phyloP scores from a whole-genome alignment of 2,797 vertebrate genomes.

The Urophycis tenuis region DNA sequence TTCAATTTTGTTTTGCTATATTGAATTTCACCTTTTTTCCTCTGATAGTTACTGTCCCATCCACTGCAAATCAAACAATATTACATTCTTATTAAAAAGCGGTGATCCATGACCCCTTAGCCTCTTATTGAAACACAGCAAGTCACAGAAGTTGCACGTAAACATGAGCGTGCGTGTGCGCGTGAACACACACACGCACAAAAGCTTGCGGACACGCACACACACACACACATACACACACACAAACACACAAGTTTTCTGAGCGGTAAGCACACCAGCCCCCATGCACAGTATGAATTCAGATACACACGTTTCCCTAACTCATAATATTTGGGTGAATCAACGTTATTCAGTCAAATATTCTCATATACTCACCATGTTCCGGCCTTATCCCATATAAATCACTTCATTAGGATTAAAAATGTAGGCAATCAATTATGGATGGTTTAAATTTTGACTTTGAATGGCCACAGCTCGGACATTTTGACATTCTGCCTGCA shows the following conservation, averaged over 20 bases:
- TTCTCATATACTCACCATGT: not conserved
- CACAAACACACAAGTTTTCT: not conserved
- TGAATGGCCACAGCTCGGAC: not conserved
- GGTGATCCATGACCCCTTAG: slow-evolving; percentile 47
- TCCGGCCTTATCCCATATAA: not conserved
- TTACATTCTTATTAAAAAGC: slow-evolving; percentile 57
- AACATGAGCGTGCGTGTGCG: not conserved
- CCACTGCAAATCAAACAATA: slow-evolving; percentile 47
- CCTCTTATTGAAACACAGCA: slow-evolving; percentile 25
- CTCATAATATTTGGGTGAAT: not conserved
- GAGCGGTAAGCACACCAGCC: not conserved
- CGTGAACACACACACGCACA: not conserved
- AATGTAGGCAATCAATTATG: not conserved
- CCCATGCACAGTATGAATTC: not conserved
- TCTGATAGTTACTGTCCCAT: slow-evolving; percentile 37
- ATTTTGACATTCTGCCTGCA: not conserved
- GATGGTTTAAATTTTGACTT: not conserved
- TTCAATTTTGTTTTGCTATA: slow-evolving; percentile 44
- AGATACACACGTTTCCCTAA: slow-evolving; percentile 1
- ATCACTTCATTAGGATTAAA: not conserved
- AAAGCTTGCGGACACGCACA: not conserved
- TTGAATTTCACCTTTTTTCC: slow-evolving; percentile 49
- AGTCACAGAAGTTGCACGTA: not conserved
- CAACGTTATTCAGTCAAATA: not conserved
- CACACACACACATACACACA: slow-evolving; percentile 8